Evolutionary conservation across 1,140 invertebrate genomes (phyloP).

Genomic region (Alviniconcha marisindica): DNA sequence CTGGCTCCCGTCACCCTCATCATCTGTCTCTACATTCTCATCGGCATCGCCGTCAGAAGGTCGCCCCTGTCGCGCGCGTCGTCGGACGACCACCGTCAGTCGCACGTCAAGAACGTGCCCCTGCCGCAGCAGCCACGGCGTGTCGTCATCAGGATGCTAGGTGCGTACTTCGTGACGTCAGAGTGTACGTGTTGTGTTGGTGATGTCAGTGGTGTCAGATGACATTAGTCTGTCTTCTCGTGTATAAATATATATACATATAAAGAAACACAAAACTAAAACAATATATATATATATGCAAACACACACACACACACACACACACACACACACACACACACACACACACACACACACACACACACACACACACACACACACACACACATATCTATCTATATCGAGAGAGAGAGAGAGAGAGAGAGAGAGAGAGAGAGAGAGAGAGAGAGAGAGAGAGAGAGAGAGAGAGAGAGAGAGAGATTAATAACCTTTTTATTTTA

Average conservation of each 20-base stretch:
- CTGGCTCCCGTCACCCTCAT: slow-evolving; percentile 75
- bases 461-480: no score
- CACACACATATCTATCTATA: not conserved
- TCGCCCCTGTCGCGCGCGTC: slow-evolving; percentile 56
- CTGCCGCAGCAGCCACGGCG: slow-evolving; percentile 55
- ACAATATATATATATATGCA: no score
- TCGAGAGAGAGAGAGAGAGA: not conserved
- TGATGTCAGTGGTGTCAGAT: no score
- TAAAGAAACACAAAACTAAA: no score
- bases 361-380: slow-evolving; percentile 25
- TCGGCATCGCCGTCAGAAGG: slow-evolving; percentile 72
- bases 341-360: not conserved
- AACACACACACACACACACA: no score
- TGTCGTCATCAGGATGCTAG: slow-evolving; percentile 66
- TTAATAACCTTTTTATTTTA: no score
- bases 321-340: no score
- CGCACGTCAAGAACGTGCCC: not conserved
- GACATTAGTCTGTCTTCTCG: no score
- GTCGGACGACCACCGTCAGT: slow-evolving; percentile 52
- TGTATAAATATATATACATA: no score
- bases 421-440: slow-evolving; percentile 7
- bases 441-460: not conserved
- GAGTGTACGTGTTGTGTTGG: no score
- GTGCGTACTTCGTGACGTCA: slow-evolving; percentile 55
- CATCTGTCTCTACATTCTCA: slow-evolving; percentile 74